Evolutionary conservation across 2,888 invertebrate species (phyloP).

Genomic region (Drepana falcataria): DNA sequence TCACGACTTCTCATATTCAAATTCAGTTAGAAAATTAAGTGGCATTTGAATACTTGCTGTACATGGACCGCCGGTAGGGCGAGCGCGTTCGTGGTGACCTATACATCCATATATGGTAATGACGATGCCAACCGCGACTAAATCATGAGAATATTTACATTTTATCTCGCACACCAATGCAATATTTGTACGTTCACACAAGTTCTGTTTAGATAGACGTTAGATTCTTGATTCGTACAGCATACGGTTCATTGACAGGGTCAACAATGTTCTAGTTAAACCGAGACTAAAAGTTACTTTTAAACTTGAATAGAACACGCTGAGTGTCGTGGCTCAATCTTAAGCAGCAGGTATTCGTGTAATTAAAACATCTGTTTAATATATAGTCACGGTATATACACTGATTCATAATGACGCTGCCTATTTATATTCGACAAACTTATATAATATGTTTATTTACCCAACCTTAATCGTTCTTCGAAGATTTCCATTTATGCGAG

Average conservation of each 20-base stretch:
- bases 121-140: conserved; percentile 50
- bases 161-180: conserved; percentile 39
- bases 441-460: not conserved
- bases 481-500: conserved; percentile 30
- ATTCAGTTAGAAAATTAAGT: not conserved
- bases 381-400: too few relatives aligned
- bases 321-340: too few relatives aligned
- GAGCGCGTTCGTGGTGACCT: conserved; percentile 39
- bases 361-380: not conserved
- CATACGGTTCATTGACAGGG: not conserved
- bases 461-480: conserved; percentile 10
- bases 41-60: conserved; percentile 26
- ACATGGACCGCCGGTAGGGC: conserved; percentile 34
- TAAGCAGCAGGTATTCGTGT: not conserved
- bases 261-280: not conserved
- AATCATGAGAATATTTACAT: conserved; percentile 61
- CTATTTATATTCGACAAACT: not conserved
- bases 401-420: not conserved
- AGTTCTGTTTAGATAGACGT: conserved; percentile 4
- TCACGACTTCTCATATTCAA: not conserved
- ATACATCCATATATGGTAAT: conserved; percentile 57
- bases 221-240: not conserved
- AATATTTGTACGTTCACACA: conserved; percentile 20
- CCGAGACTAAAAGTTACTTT: too few relatives aligned
- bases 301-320: too few relatives aligned